Base-by-base conservation (phyloP, 2,113 vertebrate genomes). In the Dicaeum eximium region DNA sequence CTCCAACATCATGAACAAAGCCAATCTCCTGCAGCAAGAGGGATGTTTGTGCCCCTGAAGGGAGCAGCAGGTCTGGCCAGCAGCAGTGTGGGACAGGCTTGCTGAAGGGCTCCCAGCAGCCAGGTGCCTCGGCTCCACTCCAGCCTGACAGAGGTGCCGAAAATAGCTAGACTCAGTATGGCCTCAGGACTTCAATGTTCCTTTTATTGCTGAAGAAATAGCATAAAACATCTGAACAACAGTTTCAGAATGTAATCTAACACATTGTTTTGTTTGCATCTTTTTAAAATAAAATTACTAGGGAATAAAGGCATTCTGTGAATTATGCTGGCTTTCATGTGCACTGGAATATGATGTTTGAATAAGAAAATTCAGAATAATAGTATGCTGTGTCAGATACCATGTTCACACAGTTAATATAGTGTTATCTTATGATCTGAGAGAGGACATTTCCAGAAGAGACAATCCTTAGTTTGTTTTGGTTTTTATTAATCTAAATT, bases 241-340 rank as follows among this genome's bases (percentile, higher is more conserved):
- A 91, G 65, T 57, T 95, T 77, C 89, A 92, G 86, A 92, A 84
- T 67, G 82, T 73, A 96, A 95, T 95, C 88, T 92, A 93, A 92
- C 88, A 94, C 90, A 74, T 40, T 94, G 67, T 90, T 93, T 95
- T 93, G 80, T 50, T 97, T 95, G 69, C 80, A 75, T 92, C 70
- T 93, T 93, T 92, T 93, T 38, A 31, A 97, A 97, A 84, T 88
- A 37, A 86, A 92, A 89, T 94, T 81, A 78, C 69, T 45, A 20
- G 40, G 15, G 38, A 64, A 84, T 74, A 92, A 96, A 93, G 69
- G 53, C 77, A 42, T 75, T 93, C 75, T 84, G 15, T 67, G 86
- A 89, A 67, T 91, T 81, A 88, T 22, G 28, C n/a, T 48, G 48
- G 56, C 83, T 95, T 94, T 96, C 80, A 86, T 88, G 64, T 86